Conservation (phyloP, 2,797 vertebrate genomes). For the Morus bassanus region DNA sequence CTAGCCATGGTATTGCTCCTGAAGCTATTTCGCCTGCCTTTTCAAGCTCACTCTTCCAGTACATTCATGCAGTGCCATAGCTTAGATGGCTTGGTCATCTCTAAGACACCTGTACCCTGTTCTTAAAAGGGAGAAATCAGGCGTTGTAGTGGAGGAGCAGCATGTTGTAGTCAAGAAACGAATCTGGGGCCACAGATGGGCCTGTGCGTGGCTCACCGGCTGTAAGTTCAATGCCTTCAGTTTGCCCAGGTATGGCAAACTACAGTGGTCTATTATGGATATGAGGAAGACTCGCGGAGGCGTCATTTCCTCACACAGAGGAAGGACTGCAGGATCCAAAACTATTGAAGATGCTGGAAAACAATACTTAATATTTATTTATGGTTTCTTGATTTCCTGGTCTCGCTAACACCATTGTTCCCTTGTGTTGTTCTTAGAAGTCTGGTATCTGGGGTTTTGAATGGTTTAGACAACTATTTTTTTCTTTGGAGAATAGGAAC, state of each 20-base stretch:
- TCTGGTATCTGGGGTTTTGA: background rate
- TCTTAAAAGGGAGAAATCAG: background rate
- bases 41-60: background rate
- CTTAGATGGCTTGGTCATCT: background rate
- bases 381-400: constrained; percentile 18
- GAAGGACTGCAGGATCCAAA: background rate
- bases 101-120: accelerated
- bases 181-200: background rate
- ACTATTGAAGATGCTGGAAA: background rate
- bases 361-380: constrained; percentile 23
- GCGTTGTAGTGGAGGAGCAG: background rate
- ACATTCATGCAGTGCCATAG: background rate
- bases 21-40: background rate
- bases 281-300: background rate
- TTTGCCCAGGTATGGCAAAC: background rate
- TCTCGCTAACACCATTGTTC: background rate
- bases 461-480: background rate
- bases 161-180: background rate
- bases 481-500: background rate
- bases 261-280: background rate
- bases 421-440: constrained; percentile 41
- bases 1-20: background rate
- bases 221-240: background rate
- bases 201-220: background rate
- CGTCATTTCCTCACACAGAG: constrained; percentile 24